Evolutionary conservation across 1,140 invertebrate species (phyloP).

Genomic region (Papilio xuthus): DNA sequence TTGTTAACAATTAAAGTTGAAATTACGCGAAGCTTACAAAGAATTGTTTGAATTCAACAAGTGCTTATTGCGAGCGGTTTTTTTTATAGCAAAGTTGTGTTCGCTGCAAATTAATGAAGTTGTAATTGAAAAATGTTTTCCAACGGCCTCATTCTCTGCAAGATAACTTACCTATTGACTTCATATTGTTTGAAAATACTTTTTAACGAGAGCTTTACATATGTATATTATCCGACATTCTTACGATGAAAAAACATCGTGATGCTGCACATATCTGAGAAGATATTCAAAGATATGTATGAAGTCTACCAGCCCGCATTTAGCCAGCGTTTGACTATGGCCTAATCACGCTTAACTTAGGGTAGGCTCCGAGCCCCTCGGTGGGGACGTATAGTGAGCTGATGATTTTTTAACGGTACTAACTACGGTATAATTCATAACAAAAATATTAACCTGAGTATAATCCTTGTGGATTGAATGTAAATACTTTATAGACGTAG

Average conservation of each 20-base stretch:
- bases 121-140: constrained; percentile 33
- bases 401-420: too few species aligned
- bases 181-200: constrained; percentile 11
- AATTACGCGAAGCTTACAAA: neutral
- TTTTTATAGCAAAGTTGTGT: constrained; percentile 15
- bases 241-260: too few species aligned
- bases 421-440: neutral
- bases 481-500: too few species aligned
- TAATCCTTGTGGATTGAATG: too few species aligned
- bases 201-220: neutral
- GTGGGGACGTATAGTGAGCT: too few species aligned
- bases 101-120: constrained; percentile 12
- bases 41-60: constrained; percentile 29
- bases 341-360: too few species aligned
- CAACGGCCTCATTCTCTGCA: neutral
- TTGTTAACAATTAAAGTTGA: neutral
- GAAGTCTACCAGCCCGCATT: too few species aligned
- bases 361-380: too few species aligned
- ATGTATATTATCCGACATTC: too few species aligned
- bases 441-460: neutral
- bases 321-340: too few species aligned
- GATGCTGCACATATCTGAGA: too few species aligned
- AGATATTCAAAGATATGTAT: too few species aligned
- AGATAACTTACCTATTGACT: neutral
- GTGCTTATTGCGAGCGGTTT: constrained; percentile 1